Evolutionary conservation across 2,113 vertebrate species (phyloP).

Genomic region (Paralichthys olivaceus): DNA sequence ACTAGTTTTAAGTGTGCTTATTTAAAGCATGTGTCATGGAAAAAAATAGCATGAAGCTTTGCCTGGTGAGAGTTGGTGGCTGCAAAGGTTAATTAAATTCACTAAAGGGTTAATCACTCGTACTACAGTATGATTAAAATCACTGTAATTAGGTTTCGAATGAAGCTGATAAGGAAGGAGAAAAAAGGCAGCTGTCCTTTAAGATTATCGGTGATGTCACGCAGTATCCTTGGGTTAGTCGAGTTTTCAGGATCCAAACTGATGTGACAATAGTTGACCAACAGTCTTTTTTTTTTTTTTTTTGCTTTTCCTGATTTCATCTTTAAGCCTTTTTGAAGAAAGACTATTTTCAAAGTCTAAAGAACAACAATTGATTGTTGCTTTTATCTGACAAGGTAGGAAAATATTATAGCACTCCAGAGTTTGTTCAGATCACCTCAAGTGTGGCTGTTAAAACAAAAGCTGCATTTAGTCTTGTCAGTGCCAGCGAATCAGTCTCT

Average conservation of each 20-base stretch:
- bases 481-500: slow-evolving; percentile 18
- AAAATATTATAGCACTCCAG: slow-evolving; percentile 23
- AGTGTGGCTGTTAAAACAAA: slow-evolving; percentile 54
- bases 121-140: slow-evolving; percentile 84
- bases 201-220: slow-evolving; percentile 68
- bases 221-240: slow-evolving; percentile 40
- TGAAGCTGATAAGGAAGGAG: slow-evolving; percentile 66
- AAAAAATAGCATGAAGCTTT: slow-evolving; percentile 60
- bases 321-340: slow-evolving; percentile 17
- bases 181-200: slow-evolving; percentile 63
- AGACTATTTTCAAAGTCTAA: slow-evolving; percentile 21
- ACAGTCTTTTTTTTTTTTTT: slow-evolving; percentile 27
- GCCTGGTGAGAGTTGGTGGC: slow-evolving; percentile 73
- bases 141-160: slow-evolving; percentile 79
- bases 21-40: slow-evolving; percentile 77
- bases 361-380: slow-evolving; percentile 33
- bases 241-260: slow-evolving; percentile 31
- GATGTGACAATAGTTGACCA: slow-evolving; percentile 48
- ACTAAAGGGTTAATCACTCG: slow-evolving; percentile 82
- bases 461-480: slow-evolving; percentile 41
- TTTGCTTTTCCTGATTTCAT: slow-evolving; percentile 30
- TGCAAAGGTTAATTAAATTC: slow-evolving; percentile 83
- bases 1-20: slow-evolving; percentile 79
- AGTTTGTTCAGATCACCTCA: slow-evolving; percentile 43
- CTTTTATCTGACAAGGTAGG: slow-evolving; percentile 31